Base-by-base conservation (phyloP, 2,888 invertebrate species). In the Chouioia cunea region DNA sequence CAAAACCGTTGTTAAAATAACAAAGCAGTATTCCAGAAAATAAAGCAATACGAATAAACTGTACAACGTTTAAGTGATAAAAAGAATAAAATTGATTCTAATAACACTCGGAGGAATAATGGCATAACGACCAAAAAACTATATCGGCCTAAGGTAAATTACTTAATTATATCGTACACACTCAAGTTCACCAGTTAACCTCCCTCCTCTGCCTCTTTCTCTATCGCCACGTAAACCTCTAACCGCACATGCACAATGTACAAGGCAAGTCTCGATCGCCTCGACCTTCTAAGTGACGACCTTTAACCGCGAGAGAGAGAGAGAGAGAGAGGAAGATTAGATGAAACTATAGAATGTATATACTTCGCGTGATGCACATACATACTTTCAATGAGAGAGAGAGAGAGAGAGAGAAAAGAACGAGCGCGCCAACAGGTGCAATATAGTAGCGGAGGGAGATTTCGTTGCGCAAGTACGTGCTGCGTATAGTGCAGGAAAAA, bases 111-210 rank as follows among this genome's bases (percentile, higher is more conserved):
- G 52, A 52, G 48, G 69, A 72, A 65, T 10, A 36, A 36, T 6
- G 36, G 36, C 36, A 36, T 10, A 36, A 36, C 47, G 71, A 67
- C 57, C 56, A 56, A 58, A 15, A 18, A 18, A 48, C 78, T 77
- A 73, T 73, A 75, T 59, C 74, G 73, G 73, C 66, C 74, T 76
- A 77, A 74, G 78, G 76, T 79, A 81, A 82, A 82, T 82, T 80
- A 69, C 72, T 72, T 72, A 69, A 72, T 72, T 72, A 76, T 77
- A 78, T 68, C 73, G 77, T 76, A 76, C 36, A 77, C 77, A 76
- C 75, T 78, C 74, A 73, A 74, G 76, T 77, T 77, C 75, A 76
- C 74, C 76, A 75, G 77, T 76, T 59, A 57, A 22, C 20, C 15
- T 18, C 54, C 22, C 48, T 44, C 54, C 23, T 15, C 4, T 0